phyloP scores from a whole-genome alignment of 2,113 vertebrate genomes.

The Merops nubicus region DNA sequence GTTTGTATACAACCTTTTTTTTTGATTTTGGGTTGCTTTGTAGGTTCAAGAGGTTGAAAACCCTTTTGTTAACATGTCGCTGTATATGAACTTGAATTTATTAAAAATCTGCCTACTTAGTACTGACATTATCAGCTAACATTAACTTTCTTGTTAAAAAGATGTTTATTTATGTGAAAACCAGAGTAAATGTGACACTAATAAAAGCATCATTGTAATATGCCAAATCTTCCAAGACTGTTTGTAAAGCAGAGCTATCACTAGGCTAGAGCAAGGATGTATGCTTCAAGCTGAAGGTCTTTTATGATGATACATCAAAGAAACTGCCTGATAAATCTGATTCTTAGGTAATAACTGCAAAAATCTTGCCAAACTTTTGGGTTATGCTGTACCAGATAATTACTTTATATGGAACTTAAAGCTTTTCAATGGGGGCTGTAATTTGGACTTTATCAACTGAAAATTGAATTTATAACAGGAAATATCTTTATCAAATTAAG shows the following conservation, averaged over 20 bases:
- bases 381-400: background rate
- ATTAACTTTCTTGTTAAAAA: background rate
- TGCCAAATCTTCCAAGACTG: background rate
- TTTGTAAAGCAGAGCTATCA: constrained; percentile 18
- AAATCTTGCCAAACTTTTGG: background rate
- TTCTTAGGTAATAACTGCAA: background rate
- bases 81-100: background rate
- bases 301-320: constrained; percentile 5
- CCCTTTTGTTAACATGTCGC: background rate
- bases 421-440: background rate
- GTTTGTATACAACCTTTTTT: background rate
- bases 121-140: background rate
- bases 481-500: too few relatives aligned
- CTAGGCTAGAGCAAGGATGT: background rate
- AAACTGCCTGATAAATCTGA: background rate
- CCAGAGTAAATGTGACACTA: background rate
- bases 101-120: background rate
- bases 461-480: background rate
- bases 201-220: background rate
- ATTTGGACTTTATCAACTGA: background rate
- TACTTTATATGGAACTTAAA: background rate
- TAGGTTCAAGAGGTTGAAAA: background rate
- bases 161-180: background rate
- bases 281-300: background rate
- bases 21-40: background rate